Percentiles rank a stretch among this genome's conserved stretches.
These are phyloP conservation scores for Arrhamphus sclerolepis DNA, from an alignment of 2,797 vertebrate species.

Conservation along the genomic window DNA sequence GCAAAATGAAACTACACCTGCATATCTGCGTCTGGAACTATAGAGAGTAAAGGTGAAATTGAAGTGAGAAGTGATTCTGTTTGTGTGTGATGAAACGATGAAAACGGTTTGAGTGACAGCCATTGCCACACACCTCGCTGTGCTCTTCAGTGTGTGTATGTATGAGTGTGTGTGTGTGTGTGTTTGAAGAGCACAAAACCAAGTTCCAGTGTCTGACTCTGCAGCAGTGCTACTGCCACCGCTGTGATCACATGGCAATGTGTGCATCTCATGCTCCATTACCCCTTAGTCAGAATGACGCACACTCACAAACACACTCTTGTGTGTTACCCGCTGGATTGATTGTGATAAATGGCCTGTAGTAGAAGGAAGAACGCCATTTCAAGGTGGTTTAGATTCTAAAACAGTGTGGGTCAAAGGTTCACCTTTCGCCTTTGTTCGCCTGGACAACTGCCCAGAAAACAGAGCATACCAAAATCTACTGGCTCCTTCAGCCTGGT, in stretches of 20 bases:
- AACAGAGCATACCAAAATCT: slow-evolving; percentile 58
- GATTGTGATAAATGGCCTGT: slow-evolving; percentile 81
- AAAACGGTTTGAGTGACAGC: slow-evolving; percentile 5
- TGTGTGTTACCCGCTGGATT: slow-evolving; percentile 57
- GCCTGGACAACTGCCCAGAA: slow-evolving; percentile 72
- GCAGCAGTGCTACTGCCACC: slow-evolving; percentile 53
- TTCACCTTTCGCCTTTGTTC: slow-evolving; percentile 66
- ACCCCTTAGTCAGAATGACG: slow-evolving; percentile 68
- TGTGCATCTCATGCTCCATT: slow-evolving; percentile 80
- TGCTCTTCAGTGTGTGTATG: slow-evolving; percentile 15
- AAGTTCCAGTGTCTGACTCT: slow-evolving; percentile 57
- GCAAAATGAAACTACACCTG: slow-evolving; percentile 9
- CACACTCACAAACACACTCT: slow-evolving; percentile 33
- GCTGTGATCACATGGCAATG: slow-evolving; percentile 70
- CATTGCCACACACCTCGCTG: slow-evolving; percentile 4
- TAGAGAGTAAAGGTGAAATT: not conserved
- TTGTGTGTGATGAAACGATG: slow-evolving; percentile 12
- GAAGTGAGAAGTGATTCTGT: not conserved
- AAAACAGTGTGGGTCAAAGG: slow-evolving; percentile 69
- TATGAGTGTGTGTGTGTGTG: slow-evolving; percentile 9
- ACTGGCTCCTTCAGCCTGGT: slow-evolving; percentile 35
- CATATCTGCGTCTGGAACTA: slow-evolving; percentile 8
- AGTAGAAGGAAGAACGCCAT: slow-evolving; percentile 62
- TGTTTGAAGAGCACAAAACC: slow-evolving; percentile 29
- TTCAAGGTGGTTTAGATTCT: slow-evolving; percentile 84